phyloP scores from a whole-genome alignment of 2,113 vertebrate genomes.

The Phylloscopus trochilus region DNA sequence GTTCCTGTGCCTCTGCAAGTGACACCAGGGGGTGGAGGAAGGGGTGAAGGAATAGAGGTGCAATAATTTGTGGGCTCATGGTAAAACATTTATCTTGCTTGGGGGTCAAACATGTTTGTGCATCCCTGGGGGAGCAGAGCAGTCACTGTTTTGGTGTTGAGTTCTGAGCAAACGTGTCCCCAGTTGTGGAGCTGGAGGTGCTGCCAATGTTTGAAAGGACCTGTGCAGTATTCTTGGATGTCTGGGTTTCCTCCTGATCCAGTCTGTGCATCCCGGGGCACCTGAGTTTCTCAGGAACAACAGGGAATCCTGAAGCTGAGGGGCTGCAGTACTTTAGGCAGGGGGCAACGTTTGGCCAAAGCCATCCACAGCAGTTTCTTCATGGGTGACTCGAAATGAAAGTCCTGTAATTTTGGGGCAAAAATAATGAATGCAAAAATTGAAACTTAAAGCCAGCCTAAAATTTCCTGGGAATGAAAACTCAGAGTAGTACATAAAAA shows the following conservation, averaged over 20 bases:
- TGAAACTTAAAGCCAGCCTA: not conserved
- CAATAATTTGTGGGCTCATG: not conserved
- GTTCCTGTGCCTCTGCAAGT: not conserved
- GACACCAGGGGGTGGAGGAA: not conserved
- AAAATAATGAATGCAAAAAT: not conserved
- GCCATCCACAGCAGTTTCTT: not conserved
- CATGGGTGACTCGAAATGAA: not conserved
- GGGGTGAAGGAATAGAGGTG: not conserved
- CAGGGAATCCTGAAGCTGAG: not conserved
- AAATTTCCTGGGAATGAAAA: not conserved
- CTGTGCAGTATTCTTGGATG: not conserved
- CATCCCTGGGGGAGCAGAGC: not conserved
- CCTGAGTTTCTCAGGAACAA: not conserved
- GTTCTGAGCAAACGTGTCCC: not conserved
- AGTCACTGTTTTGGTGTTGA: not conserved
- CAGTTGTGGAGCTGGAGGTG: not conserved
- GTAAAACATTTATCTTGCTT: not conserved
- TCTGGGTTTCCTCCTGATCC: not conserved
- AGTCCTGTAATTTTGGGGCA: not conserved
- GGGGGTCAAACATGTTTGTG: not conserved
- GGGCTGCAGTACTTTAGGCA: not conserved
- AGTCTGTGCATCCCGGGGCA: not conserved
- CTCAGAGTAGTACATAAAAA: not conserved
- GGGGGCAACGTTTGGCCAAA: not conserved
- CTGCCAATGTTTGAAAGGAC: not conserved